Conservation (phyloP, 2,797 vertebrate genomes). For the Danio albolineatus region DNA sequence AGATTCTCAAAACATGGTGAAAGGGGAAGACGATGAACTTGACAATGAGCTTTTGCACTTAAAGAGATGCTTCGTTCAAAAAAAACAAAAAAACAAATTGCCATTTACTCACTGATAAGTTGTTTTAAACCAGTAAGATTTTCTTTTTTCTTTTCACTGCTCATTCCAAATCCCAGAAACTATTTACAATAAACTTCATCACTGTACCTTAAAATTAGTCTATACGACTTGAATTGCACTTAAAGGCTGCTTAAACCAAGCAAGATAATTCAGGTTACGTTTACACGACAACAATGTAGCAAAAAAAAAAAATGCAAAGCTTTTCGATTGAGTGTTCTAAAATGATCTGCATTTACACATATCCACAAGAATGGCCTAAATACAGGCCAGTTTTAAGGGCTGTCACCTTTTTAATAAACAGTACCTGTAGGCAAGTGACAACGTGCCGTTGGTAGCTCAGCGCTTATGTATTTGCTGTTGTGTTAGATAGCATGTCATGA, state of each 20-base stretch:
- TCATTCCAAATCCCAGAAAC: not conserved
- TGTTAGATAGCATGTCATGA: too few relatives aligned
- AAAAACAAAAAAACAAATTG: not conserved
- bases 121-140: not conserved
- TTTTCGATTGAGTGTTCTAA: too few relatives aligned
- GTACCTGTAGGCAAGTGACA: too few relatives aligned
- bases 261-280: too few relatives aligned
- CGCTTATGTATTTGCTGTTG: too few relatives aligned
- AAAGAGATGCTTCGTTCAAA: conserved; percentile 11
- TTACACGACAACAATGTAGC: too few relatives aligned
- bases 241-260: not conserved
- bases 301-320: not conserved
- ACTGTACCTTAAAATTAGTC: not conserved
- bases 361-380: too few relatives aligned
- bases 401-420: too few relatives aligned
- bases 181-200: not conserved
- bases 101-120: conserved; percentile 9
- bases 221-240: not conserved
- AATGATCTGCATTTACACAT: too few relatives aligned
- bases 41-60: conserved; percentile 22
- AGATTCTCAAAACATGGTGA: conserved; percentile 26
- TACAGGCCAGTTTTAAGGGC: too few relatives aligned
- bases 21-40: not conserved
- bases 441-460: too few relatives aligned
- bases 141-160: not conserved